phyloP scores from a whole-genome alignment of 2,888 invertebrate species.

The Lepidochitona cinerea region DNA sequence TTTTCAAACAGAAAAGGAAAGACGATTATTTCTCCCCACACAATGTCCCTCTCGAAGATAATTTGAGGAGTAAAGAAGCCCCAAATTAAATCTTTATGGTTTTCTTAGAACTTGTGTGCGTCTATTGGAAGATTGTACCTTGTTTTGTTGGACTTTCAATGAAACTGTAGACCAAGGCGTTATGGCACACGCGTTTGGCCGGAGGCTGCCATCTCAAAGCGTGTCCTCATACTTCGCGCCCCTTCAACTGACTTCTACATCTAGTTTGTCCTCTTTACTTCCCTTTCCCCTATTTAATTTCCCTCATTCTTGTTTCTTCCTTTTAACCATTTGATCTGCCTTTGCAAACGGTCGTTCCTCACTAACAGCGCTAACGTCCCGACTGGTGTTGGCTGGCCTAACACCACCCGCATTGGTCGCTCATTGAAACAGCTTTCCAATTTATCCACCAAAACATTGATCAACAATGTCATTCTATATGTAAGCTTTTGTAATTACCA shows the following conservation, averaged over 20 bases:
- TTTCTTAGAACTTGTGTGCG: too few species aligned
- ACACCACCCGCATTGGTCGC: not conserved
- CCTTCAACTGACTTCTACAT: not conserved
- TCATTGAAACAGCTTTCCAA: not conserved
- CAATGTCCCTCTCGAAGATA: not conserved
- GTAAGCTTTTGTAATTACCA: not conserved
- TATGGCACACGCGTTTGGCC: not conserved
- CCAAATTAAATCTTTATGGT: conserved; percentile 4
- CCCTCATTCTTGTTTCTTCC: not conserved
- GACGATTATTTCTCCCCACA: not conserved
- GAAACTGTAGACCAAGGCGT: too few species aligned
- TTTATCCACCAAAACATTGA: not conserved
- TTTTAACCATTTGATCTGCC: not conserved
- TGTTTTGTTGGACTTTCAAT: too few species aligned
- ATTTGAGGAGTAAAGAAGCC: not conserved
- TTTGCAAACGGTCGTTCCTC: not conserved
- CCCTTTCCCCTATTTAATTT: not conserved
- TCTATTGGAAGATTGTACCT: too few species aligned
- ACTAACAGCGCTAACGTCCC: not conserved
- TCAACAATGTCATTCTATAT: not conserved
- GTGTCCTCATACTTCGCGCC: not conserved
- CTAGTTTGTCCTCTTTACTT: not conserved
- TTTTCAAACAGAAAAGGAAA: not conserved
- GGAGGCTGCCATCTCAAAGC: not conserved
- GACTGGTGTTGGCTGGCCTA: not conserved